Percentiles rank a stretch among this genome's conserved stretches.
Conservation (phyloP, 2,113 vertebrate species). For the Eonycteris spelaea region DNA sequence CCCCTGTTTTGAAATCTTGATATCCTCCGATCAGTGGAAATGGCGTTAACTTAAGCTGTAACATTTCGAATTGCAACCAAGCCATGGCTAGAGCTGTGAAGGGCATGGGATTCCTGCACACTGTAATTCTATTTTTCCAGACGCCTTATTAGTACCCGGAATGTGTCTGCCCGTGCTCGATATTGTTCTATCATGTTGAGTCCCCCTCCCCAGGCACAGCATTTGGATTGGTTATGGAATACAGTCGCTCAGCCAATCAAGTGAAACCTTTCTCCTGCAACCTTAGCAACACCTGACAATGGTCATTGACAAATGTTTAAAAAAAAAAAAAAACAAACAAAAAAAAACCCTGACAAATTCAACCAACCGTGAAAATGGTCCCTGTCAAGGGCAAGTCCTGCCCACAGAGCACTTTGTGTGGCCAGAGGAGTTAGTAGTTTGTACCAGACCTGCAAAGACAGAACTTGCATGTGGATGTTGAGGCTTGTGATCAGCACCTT, state of each 20-base stretch:
- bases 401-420: not conserved
- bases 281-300: constrained; percentile 67
- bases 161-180: constrained; percentile 62
- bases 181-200: constrained; percentile 63
- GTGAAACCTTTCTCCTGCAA: constrained; percentile 41
- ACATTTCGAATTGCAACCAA: constrained; percentile 11
- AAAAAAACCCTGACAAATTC: constrained; percentile 27
- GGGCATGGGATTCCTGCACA: constrained; percentile 21
- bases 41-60: constrained; percentile 24
- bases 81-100: constrained; percentile 22
- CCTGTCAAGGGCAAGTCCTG: not conserved
- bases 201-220: constrained; percentile 32
- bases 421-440: not conserved
- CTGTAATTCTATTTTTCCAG: constrained; percentile 66
- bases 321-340: constrained; percentile 56
- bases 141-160: constrained; percentile 65
- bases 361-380: not conserved
- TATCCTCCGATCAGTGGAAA: constrained; percentile 46
- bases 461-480: not conserved
- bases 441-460: not conserved
- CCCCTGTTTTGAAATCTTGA: constrained; percentile 66
- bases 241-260: constrained; percentile 54
- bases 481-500: not conserved
- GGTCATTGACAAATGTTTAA: constrained; percentile 53
- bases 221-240: constrained; percentile 62